Conservation (phyloP, 2,113 vertebrate species). For the Machaerirhynchus nigripectus region DNA sequence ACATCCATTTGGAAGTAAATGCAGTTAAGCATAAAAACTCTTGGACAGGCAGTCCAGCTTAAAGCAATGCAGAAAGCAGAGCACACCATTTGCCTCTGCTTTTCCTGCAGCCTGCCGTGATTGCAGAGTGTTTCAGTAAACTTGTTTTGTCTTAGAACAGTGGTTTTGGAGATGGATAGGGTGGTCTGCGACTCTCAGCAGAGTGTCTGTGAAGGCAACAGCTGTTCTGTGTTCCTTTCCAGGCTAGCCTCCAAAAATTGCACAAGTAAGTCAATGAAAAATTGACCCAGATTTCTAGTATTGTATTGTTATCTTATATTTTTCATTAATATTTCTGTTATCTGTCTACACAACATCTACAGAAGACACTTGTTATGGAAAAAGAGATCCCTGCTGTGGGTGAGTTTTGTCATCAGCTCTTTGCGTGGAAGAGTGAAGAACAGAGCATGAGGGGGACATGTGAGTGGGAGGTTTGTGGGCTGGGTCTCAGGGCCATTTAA, state of each 20-base stretch:
- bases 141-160: not conserved
- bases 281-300: not conserved
- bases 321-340: not conserved
- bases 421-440: not conserved
- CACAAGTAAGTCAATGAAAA: not conserved
- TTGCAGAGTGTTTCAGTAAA: not conserved
- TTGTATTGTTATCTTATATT: not conserved
- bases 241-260: not conserved
- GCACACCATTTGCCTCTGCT: not conserved
- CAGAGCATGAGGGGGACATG: not conserved
- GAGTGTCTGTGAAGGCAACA: not conserved
- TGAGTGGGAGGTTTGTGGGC: accelerated
- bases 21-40: not conserved
- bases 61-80: not conserved
- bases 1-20: not conserved
- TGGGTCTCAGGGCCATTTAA: not conserved
- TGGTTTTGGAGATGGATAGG: not conserved
- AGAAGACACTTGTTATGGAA: not conserved
- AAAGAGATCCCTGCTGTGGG: not conserved
- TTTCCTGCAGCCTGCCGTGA: not conserved
- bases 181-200: not conserved
- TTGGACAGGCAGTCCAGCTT: not conserved
- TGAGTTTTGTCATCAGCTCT: not conserved
- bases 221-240: not conserved
- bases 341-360: not conserved